phyloP scores from a whole-genome alignment of 1,140 invertebrate genomes.

The Papilio polytes region DNA sequence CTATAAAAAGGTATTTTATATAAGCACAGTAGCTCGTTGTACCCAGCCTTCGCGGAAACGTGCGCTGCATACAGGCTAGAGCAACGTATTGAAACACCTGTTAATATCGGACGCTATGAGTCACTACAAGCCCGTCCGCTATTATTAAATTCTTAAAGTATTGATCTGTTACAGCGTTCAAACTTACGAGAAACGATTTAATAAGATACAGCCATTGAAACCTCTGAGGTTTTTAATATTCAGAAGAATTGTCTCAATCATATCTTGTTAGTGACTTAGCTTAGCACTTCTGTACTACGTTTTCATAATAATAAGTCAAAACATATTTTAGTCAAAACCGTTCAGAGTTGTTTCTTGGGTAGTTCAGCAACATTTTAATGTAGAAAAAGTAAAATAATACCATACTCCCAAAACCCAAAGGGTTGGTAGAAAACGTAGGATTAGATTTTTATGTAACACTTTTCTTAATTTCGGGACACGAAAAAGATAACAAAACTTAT shows the following conservation, averaged over 20 bases:
- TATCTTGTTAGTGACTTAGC: not conserved
- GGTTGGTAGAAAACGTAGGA: no score
- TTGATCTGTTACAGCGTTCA: not conserved
- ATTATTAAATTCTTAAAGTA: constrained; percentile 32
- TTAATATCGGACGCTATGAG: constrained; percentile 31
- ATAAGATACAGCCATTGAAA: not conserved
- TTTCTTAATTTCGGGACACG: no score
- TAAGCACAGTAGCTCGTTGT: constrained; percentile 32
- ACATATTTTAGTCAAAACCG: no score
- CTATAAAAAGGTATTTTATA: constrained; percentile 39
- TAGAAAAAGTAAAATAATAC: no score
- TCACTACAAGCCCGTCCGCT: constrained; percentile 18
- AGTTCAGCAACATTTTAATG: no score
- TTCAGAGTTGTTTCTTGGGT: no score
- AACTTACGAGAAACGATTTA: not conserved
- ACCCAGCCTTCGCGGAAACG: constrained; percentile 20
- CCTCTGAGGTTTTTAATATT: not conserved
- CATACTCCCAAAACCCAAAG: no score
- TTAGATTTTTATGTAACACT: no score
- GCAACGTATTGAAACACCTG: constrained; percentile 37
- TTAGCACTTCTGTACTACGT: not conserved
- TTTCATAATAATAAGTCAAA: no score
- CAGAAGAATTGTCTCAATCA: not conserved
- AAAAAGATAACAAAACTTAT: no score
- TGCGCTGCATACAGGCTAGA: constrained; percentile 29